A percentile compares a stretch with the other conserved stretches of the same genome.
phyloP scores from a whole-genome alignment of 2,113 vertebrate genomes.

The Cebus imitator region DNA sequence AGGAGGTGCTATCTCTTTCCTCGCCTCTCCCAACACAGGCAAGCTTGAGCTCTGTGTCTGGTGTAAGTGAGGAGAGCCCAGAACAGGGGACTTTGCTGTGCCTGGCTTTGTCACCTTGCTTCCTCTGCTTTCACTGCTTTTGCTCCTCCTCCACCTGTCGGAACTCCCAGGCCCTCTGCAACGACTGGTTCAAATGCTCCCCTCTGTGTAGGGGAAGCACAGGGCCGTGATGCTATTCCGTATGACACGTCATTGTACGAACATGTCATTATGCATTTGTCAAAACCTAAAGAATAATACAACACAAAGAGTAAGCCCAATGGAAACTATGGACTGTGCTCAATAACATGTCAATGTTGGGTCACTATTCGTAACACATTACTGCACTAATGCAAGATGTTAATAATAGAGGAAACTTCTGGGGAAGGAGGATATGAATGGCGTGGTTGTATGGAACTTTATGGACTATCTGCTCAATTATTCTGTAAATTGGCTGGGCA shows the following conservation, averaged over 20 bases:
- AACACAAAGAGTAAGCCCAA: neutral
- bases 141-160: neutral
- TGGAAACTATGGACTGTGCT: neutral
- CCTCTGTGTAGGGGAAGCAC: neutral
- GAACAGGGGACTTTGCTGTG: accelerated
- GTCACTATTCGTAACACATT: neutral
- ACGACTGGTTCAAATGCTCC: neutral
- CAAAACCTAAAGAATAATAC: neutral
- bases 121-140: neutral
- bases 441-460: neutral
- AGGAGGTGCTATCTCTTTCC: neutral
- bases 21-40: neutral
- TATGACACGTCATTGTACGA: neutral
- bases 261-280: neutral
- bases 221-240: neutral
- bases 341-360: neutral
- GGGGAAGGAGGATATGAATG: neutral
- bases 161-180: neutral
- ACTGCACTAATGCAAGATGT: neutral
- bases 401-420: neutral
- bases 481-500: neutral
- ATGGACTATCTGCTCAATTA: neutral
- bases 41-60: neutral
- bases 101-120: accelerated
- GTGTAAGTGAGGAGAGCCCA: neutral